Evolutionary conservation across 53 echinoderm and acorn worm genomes (phyloP).

Genomic region (Actinopyga echinites): DNA sequence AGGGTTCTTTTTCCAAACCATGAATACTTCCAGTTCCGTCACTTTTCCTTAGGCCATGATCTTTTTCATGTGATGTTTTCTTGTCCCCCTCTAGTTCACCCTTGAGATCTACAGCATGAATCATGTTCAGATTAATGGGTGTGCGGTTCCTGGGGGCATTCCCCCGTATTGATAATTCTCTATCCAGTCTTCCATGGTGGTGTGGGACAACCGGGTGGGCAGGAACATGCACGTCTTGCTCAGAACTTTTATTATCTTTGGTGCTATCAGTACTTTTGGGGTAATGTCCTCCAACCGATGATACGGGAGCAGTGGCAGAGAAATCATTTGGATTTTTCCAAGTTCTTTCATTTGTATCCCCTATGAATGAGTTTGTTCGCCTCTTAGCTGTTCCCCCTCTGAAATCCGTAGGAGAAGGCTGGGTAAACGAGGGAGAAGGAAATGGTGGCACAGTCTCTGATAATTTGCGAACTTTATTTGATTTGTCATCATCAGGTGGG

Average conservation of each 20-base stretch:
- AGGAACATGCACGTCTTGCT: background rate
- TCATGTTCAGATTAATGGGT: slow-evolving; percentile 32
- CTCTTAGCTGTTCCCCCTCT: slow-evolving; percentile 46
- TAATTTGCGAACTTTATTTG: background rate
- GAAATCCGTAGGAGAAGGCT: slow-evolving; percentile 42
- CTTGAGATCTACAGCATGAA: slow-evolving; percentile 20
- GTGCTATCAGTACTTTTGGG: background rate
- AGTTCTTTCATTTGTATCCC: slow-evolving; percentile 58
- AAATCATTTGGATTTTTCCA: slow-evolving; percentile 83
- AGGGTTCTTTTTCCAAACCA: background rate
- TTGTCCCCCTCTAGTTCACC: background rate
- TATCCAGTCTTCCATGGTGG: background rate
- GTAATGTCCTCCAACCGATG: background rate
- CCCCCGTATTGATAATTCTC: background rate
- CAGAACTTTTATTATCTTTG: slow-evolving; percentile 1
- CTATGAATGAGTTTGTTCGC: slow-evolving; percentile 29
- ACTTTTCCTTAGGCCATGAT: background rate
- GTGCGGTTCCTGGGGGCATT: slow-evolving; percentile 40
- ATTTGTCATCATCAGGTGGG: too few relatives aligned
- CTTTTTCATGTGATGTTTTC: background rate
- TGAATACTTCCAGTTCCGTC: background rate
- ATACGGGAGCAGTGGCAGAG: slow-evolving; percentile 22
- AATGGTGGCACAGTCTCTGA: background rate
- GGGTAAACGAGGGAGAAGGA: background rate
- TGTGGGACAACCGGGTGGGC: background rate